Evolutionary conservation across 2,888 invertebrate species (phyloP), one percentile per base, ranked within the genome.

Genomic region (Pasiphila rectangulata): DNA sequence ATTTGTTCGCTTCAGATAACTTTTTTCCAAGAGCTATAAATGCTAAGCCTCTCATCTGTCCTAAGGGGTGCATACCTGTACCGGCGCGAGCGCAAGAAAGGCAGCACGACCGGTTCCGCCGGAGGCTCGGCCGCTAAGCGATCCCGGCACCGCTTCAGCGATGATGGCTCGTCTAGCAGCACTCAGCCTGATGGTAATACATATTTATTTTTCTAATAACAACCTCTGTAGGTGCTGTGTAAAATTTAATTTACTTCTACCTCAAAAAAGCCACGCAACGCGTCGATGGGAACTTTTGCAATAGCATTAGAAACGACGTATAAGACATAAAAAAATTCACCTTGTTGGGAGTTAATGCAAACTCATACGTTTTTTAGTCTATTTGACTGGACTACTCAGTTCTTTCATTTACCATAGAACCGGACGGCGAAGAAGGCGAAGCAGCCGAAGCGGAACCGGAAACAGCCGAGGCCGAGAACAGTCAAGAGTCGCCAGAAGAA

Each of bases 61-160:
- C 25, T n/a, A n/a, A 94, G 94, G 61, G 94, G 94, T 56, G 94
- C 94, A 2, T 94, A 94, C 80, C 79, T 95, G 45, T 95, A 94
- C 75, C 90, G 94, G 38, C 91, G 92, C 51, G 95, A 94, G 64
- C 90, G 94, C 24, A 95, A 94, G 69, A 95, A 94, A 71, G 90
- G 79, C 34, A 68, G 66, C 39, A 64, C 64, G 12, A 46, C 54
- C 1, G 53, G 57, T 9, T 41, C 38, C 2, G 54, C 76, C 1
- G 76, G 75, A 6, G 58, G 77, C 5, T 79, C 77, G 1, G 75
- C 83, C 2, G 78, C 83, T 2, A 87, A 87, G 53, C 78, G 87
- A 15, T 59, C 73, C n/a, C 72, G 86, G 0, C 84, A 79, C 59
- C 92, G 90, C 9, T 93, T 93, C 57, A 93, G 94, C 37, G 94